phyloP scores from a whole-genome alignment of 2,888 invertebrate genomes.

The Trachelus tabidus region DNA sequence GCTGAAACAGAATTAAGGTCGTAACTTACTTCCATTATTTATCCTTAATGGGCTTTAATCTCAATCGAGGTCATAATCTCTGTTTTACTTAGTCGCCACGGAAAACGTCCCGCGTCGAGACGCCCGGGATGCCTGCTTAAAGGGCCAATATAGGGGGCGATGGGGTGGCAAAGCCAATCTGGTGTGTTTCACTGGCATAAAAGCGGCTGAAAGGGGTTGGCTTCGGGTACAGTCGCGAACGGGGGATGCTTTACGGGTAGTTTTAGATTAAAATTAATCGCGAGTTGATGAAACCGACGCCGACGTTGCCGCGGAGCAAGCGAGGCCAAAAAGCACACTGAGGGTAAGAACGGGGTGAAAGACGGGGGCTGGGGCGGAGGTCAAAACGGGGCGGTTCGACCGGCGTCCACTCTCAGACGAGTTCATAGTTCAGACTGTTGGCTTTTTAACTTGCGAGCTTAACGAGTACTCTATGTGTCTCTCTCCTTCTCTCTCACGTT shows the following conservation, averaged over 20 bases:
- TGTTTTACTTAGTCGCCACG: not conserved
- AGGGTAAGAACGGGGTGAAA: conserved; percentile 41
- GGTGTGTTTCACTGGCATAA: not conserved
- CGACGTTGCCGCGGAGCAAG: not conserved
- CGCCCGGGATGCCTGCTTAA: not conserved
- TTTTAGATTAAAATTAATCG: conserved; percentile 60
- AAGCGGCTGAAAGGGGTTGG: conserved; percentile 49
- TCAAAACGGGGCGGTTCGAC: conserved; percentile 39
- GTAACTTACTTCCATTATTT: not conserved
- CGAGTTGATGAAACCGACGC: conserved; percentile 48
- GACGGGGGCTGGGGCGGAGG: conserved; percentile 23
- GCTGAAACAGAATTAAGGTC: not conserved
- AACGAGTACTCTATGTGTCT: conserved; percentile 11
- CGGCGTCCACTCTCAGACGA: conserved; percentile 3
- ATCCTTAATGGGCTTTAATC: not conserved
- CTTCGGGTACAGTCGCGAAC: conserved; percentile 38
- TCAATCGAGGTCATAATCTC: not conserved
- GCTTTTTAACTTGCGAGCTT: not conserved
- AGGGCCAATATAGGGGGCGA: not conserved
- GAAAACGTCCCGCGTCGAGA: not conserved
- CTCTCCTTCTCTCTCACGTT: conserved; percentile 12
- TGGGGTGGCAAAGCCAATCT: not conserved
- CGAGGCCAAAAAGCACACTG: not conserved
- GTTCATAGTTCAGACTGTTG: not conserved
- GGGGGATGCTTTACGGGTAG: conserved; percentile 52